Evolutionary conservation across 2,888 invertebrate species (phyloP).

Genomic region (Drosophila macrospina): DNA sequence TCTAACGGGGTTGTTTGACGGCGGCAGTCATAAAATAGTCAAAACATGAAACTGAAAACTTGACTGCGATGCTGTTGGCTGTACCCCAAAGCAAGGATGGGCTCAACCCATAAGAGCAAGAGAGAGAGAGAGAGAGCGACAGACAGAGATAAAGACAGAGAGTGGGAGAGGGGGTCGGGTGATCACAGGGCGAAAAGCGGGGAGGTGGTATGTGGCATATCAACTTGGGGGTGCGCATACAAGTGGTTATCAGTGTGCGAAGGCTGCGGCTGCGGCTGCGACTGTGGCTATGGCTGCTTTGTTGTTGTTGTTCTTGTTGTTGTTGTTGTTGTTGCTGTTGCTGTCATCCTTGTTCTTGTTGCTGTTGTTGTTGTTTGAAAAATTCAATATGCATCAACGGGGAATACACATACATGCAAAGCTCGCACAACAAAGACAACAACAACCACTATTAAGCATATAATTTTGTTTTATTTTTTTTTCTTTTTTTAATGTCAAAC

Average conservation of each 20-base stretch:
- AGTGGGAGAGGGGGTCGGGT: slow-evolving; percentile 7
- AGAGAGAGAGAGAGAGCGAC: slow-evolving; percentile 14
- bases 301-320: neutral
- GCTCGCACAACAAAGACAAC: slow-evolving; percentile 4
- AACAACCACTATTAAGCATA: slow-evolving; percentile 19
- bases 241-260: slow-evolving; percentile 72
- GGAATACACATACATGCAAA: slow-evolving; percentile 9
- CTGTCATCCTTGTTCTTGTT: neutral
- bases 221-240: slow-evolving; percentile 55
- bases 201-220: neutral
- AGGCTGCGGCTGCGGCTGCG: slow-evolving; percentile 21
- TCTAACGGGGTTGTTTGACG: slow-evolving; percentile 66
- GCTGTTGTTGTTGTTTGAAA: slow-evolving; percentile 30
- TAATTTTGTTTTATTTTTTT: neutral
- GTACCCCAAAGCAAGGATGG: slow-evolving; percentile 37
- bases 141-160: neutral
- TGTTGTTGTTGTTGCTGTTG: neutral
- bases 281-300: slow-evolving; percentile 14
- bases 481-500: neutral
- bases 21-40: slow-evolving; percentile 57
- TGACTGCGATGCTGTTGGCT: slow-evolving; percentile 53
- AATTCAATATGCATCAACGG: slow-evolving; percentile 55
- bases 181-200: neutral
- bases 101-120: slow-evolving; percentile 6
- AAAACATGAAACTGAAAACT: slow-evolving; percentile 58